Base-by-base conservation (phyloP, 2,113 vertebrate genomes). In the Myanophis thanlyinensis region DNA sequence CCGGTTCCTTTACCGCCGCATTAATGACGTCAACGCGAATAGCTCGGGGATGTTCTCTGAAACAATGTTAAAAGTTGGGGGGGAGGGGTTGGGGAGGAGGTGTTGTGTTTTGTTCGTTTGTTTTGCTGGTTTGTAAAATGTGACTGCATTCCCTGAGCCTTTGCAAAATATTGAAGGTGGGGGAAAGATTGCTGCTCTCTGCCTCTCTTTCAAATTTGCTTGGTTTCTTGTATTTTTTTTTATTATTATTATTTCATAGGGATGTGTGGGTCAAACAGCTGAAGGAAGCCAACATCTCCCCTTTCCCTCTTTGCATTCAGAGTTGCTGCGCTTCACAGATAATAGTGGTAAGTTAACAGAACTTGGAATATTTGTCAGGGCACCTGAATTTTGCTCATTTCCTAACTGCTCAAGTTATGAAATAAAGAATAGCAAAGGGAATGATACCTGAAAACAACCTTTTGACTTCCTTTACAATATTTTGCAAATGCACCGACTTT, bases 311-410 rank as follows among this genome's bases (percentile, higher is more conserved):
- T n/a, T 40, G 3, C 35, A 52, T 22, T 47, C 87, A 2, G 91
- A 91, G 85, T 51, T 10, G 53, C 85, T 40, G 1, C 54, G 9
- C 91, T 91, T 94, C 87, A 46, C 25, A 35, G 92, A 93, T 18
- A 30, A 27, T 8, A 91, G 53, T 40, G 97, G 97, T 97, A 95
- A 96, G 96, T 95, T 30, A 2, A 1, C 8, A 11, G 73, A 44
- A 15, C 0, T 10, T 35, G 10, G 44, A 52, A 62, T 1, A 15
- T 1, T 2, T 25, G 47, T 11, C 44, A 30, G 27, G 1, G 30
- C 80, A 80, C 11, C 25, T 59, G 23, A 54, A 8, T 11, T 35
- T 18, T 54, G 44, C 20, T 0, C 13, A 20, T 0, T 1, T 89
- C 59, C 54, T 1, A 48, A 62, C 3, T 27, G 46, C 1, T 3